Evolutionary conservation across 2,113 vertebrate species (phyloP).

Genomic region (Melanostigma gelatinosum): DNA sequence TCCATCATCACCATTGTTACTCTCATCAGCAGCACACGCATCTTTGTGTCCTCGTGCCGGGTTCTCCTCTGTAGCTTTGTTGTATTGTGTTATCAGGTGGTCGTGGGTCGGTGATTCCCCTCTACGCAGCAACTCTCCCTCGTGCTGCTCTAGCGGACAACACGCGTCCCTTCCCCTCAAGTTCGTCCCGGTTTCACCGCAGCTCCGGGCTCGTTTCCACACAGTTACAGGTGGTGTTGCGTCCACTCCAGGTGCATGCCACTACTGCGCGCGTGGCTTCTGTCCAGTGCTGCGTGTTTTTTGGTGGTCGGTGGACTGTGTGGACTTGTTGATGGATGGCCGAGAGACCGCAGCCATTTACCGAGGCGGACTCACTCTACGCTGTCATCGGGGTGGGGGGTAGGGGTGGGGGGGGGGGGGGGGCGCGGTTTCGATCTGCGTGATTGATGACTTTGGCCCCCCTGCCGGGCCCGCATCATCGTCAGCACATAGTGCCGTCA

Average conservation of each 20-base stretch:
- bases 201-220: neutral
- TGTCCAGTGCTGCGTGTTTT: neutral
- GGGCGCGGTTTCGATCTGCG: slow-evolving; percentile 55
- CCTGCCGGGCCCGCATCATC: slow-evolving; percentile 28
- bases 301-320: slow-evolving; percentile 8
- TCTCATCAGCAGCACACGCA: slow-evolving; percentile 32
- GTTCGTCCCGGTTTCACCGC: slow-evolving; percentile 1
- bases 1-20: slow-evolving; percentile 1
- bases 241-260: neutral
- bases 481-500: slow-evolving; percentile 40
- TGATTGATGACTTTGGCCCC: slow-evolving; percentile 73
- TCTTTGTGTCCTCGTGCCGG: neutral
- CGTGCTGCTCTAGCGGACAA: neutral
- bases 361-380: slow-evolving; percentile 53
- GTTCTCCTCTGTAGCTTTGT: neutral
- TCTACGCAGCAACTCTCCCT: slow-evolving; percentile 28
- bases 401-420: slow-evolving; percentile 29
- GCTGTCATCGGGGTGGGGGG: slow-evolving; percentile 48
- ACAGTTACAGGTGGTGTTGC: slow-evolving; percentile 56
- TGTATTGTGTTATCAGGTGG: slow-evolving; percentile 28
- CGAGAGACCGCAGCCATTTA: slow-evolving; percentile 46
- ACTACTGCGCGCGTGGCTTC: slow-evolving; percentile 30
- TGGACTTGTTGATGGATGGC: slow-evolving; percentile 73
- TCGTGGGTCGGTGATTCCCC: slow-evolving; percentile 18
- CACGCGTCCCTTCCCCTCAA: slow-evolving; percentile 15